Evolutionary conservation across 1,140 invertebrate genomes (phyloP).

Genomic region (Euura saliciscinereae): DNA sequence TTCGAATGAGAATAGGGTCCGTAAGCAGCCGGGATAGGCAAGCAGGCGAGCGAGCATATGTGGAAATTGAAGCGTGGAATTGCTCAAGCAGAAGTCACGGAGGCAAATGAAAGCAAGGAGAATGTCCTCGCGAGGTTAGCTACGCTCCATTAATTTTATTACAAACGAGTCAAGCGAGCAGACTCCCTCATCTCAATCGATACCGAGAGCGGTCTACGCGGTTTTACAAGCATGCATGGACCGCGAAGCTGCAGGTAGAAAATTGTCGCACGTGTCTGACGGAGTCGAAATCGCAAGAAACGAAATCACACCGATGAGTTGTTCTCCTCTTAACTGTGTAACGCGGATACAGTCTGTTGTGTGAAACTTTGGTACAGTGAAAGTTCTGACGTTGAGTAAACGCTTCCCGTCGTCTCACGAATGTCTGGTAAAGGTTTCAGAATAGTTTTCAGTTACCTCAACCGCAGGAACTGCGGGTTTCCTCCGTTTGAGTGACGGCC

Average conservation of each 20-base stretch:
- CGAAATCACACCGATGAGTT: too few species aligned
- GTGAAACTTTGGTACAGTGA: background rate
- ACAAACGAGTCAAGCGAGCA: constrained; percentile 31
- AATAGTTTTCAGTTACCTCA: background rate
- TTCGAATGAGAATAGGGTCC: background rate
- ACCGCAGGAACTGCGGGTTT: background rate
- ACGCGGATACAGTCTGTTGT: too few species aligned
- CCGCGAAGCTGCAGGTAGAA: too few species aligned
- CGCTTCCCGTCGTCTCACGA: constrained; percentile 1
- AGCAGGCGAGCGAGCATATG: constrained; percentile 4
- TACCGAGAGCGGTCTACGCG: background rate
- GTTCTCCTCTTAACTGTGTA: too few species aligned
- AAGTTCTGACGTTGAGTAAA: constrained; percentile 1
- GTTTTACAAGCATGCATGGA: too few species aligned
- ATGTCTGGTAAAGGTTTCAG: background rate
- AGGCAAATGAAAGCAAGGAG: constrained; percentile 27
- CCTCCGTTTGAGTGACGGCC: background rate
- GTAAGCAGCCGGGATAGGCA: background rate
- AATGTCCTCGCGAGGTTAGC: constrained; percentile 30
- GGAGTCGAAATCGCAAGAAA: too few species aligned
- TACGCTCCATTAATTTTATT: constrained; percentile 50
- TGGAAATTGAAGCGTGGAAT: constrained; percentile 40
- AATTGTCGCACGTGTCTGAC: too few species aligned
- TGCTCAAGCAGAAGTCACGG: constrained; percentile 35
- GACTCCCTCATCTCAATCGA: constrained; percentile 25